These are phyloP conservation scores for Leptodirus hochenwartii DNA, from an alignment of 2,888 invertebrate species.

Conservation along the genomic window DNA sequence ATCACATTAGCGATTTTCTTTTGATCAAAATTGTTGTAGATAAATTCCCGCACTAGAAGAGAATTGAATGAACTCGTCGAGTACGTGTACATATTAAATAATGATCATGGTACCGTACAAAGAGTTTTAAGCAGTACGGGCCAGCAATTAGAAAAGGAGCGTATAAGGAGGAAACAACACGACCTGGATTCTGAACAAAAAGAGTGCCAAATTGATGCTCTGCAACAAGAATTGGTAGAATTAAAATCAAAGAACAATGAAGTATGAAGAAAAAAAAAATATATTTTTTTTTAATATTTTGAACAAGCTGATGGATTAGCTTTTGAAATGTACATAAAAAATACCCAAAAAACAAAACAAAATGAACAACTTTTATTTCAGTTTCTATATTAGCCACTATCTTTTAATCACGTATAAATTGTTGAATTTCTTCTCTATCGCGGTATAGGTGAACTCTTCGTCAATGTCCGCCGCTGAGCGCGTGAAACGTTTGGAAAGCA, in stretches of 20 bases:
- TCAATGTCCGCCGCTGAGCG: conserved; percentile 37
- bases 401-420: too few species aligned
- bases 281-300: too few species aligned
- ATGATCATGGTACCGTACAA: conserved; percentile 21
- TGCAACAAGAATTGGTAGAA: conserved; percentile 17
- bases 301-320: too few species aligned
- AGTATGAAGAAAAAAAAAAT: conserved; percentile 21
- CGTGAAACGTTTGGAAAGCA: conserved; percentile 37
- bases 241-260: conserved; percentile 32
- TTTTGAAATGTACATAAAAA: too few species aligned
- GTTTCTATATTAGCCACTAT: too few species aligned
- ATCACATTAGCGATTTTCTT: too few species aligned
- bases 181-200: conserved; percentile 15
- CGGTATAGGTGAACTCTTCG: too few species aligned
- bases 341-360: too few species aligned
- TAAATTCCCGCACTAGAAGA: conserved; percentile 25
- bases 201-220: conserved; percentile 14
- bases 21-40: too few species aligned
- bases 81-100: conserved; percentile 22
- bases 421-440: too few species aligned
- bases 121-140: conserved; percentile 22
- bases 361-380: too few species aligned
- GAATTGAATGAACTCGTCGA: conserved; percentile 21
- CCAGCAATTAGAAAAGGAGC: conserved; percentile 20
- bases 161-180: conserved; percentile 17